Base-by-base conservation (phyloP, 2,113 vertebrate species). In the Myrmecophaga tridactyla region DNA sequence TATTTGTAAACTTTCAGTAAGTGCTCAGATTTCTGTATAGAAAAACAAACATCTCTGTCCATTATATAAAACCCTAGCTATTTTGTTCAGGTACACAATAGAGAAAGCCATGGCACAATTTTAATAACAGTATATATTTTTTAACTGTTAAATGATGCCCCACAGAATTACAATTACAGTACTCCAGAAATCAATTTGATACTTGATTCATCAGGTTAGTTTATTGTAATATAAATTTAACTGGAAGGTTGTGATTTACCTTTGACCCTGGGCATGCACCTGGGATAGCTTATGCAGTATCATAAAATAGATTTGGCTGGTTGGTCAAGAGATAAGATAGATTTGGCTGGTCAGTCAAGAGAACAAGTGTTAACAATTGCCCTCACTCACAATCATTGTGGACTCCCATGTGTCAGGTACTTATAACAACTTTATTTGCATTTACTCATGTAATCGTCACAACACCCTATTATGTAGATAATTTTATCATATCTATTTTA, bases 1-100 rank as follows among this genome's bases (percentile, higher is more conserved):
- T 84, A 67, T 89, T 94, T 93, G 75, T 89, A 25, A 48, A 92
- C 94, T 58, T 76, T 91, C 83, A 91, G 4, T 27, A 84, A 62
- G 83, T 63, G 5, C 62, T 97, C 89, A 48, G 80, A 20, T 96
- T 97, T 97, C 94, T 86, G n/a, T 89, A 84, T 43, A 96, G 75
- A 90, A 95, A 92, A 95, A 85, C 69, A 90, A 86, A 15, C 56
- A 86, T 43, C 67, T 65, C 76, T 88, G 51, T 36, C 70, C 17
- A 10, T 89, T 85, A 92, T 29, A 63, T 43, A 92, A 96, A 96
- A 41, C 11, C 31, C 41, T 51, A 86, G 63, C 73, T 94, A 58
- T 72, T 93, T 92, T 80, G 46, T 60, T 80, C 41, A 72, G 73
- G 65, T 36, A 69, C n/a, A 96, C 53, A 91, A 77, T 39, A 75